Evolutionary conservation across 1,140 invertebrate species (phyloP).

Genomic region (Coelopa frigida): DNA sequence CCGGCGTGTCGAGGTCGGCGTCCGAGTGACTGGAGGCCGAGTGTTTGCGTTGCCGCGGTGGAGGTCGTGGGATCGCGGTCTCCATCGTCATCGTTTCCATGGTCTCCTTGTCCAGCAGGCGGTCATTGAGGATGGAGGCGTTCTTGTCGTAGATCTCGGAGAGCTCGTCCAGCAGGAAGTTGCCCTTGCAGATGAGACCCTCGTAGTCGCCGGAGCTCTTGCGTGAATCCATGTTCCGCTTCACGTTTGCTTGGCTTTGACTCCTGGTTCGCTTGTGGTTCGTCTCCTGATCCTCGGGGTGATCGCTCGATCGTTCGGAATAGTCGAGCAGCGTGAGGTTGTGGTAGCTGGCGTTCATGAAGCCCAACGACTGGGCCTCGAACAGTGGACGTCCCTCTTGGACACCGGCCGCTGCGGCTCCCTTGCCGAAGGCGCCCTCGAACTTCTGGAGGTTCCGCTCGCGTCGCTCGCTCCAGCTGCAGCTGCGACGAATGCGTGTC

Average conservation of each 20-base stretch:
- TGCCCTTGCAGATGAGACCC: conserved; percentile 34
- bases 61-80: conserved; percentile 4
- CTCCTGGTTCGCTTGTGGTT: conserved; percentile 1
- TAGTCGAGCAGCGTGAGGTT: conserved; percentile 37
- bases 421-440: conserved; percentile 1
- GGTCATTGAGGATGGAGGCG: conserved; percentile 47
- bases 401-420: conserved; percentile 3
- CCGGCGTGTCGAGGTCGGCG: conserved; percentile 1
- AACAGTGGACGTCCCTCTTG: neutral
- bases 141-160: conserved; percentile 49
- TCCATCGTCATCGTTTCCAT: neutral
- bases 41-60: conserved; percentile 2
- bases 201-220: conserved; percentile 23
- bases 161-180: conserved; percentile 41
- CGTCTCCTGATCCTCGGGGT: neutral
- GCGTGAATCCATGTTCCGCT: conserved; percentile 22
- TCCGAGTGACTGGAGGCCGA: conserved; percentile 3
- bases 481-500: conserved; percentile 25
- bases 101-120: conserved; percentile 12
- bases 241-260: conserved; percentile 7
- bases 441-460: conserved; percentile 7
- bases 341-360: conserved; percentile 41
- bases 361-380: conserved; percentile 15
- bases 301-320: no score
- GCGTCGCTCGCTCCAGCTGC: conserved; percentile 22